phyloP scores from a whole-genome alignment of 1,140 invertebrate species.

The Antheraea mylitta region DNA sequence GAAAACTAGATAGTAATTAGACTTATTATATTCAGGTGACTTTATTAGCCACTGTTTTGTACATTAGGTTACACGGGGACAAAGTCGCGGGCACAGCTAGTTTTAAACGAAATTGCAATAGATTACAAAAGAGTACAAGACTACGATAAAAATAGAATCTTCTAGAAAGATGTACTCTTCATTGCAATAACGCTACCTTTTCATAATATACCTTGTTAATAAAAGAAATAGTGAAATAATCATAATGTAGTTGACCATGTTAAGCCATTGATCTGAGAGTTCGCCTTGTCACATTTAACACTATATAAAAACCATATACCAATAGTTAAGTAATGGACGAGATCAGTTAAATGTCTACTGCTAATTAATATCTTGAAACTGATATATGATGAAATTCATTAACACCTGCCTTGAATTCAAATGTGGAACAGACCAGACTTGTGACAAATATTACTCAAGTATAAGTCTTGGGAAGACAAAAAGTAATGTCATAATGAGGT shows the following conservation, averaged over 20 bases:
- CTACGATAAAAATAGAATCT: not conserved
- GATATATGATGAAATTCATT: not conserved
- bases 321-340: not conserved
- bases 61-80: too few species aligned
- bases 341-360: not conserved
- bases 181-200: not conserved
- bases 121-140: too few species aligned
- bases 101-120: too few species aligned
- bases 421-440: not conserved
- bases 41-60: too few species aligned
- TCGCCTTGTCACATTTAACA: not conserved
- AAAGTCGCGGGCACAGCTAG: too few species aligned
- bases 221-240: not conserved
- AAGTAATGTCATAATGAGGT: too few species aligned
- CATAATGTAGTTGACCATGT: not conserved
- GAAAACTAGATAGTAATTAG: too few species aligned
- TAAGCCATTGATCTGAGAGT: not conserved
- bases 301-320: not conserved
- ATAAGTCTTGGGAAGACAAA: too few species aligned
- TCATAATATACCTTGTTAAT: not conserved
- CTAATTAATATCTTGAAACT: not conserved
- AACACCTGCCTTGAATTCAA: not conserved
- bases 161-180: constrained; percentile 11
- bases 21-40: too few species aligned
- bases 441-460: too few species aligned